These are phyloP conservation scores for Poicephalus meyeri DNA, from an alignment of 2,113 vertebrate genomes.

Conservation along the genomic window DNA sequence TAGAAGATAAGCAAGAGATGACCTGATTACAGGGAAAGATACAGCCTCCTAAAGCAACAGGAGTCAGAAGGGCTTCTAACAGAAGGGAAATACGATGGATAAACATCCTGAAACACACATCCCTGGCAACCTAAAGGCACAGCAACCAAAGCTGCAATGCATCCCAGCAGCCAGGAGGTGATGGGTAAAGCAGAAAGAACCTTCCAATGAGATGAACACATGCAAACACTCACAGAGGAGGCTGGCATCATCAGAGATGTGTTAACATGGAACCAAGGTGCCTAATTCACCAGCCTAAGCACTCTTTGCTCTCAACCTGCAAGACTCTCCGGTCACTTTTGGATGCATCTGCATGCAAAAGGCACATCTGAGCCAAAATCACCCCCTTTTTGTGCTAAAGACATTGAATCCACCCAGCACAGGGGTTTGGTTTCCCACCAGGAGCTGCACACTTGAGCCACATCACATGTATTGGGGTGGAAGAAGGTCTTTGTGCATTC, in stretches of 20 bases:
- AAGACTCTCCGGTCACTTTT: neutral
- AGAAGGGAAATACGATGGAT: neutral
- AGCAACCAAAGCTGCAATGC: neutral
- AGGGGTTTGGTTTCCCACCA: no score
- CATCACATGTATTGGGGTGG: fast-evolving
- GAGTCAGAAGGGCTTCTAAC: neutral
- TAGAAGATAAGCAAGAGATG: neutral
- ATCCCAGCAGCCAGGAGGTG: neutral
- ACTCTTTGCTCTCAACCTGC: neutral
- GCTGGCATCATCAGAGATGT: neutral
- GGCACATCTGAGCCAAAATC: fast-evolving
- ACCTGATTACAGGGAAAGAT: neutral
- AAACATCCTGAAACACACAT: neutral
- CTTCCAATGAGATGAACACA: neutral
- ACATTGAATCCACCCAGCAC: neutral
- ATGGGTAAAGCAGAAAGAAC: neutral
- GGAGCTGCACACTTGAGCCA: neutral
- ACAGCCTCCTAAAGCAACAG: fast-evolving
- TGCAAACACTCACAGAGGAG: neutral
- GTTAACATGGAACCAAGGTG: neutral
- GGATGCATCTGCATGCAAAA: neutral
- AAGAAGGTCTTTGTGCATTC: no score
- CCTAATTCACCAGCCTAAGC: neutral
- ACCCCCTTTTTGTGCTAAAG: neutral
- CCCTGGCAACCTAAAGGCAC: neutral